phyloP scores from a whole-genome alignment of 2,797 vertebrate genomes.

The Chelmon rostratus region DNA sequence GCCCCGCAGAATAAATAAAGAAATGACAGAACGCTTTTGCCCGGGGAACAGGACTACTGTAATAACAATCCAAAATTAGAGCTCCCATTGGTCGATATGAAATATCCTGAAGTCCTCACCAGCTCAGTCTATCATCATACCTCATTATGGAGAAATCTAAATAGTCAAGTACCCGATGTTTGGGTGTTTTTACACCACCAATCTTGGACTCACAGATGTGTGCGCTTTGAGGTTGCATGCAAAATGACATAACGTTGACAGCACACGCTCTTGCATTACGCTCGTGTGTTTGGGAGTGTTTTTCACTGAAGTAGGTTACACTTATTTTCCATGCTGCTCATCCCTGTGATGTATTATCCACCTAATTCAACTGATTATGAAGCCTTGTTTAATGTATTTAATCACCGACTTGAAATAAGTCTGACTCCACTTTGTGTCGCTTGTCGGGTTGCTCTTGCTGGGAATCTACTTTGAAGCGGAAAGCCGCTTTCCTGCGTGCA shows the following conservation, averaged over 20 bases:
- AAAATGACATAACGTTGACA: slow-evolving; percentile 79
- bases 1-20: slow-evolving; percentile 70
- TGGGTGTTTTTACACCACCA: slow-evolving; percentile 68
- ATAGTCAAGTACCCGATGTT: slow-evolving; percentile 67
- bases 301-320: slow-evolving; percentile 64
- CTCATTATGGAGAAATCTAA: slow-evolving; percentile 82
- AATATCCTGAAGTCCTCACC: slow-evolving; percentile 39
- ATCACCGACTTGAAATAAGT: slow-evolving; percentile 66
- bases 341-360: slow-evolving; percentile 73
- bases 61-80: slow-evolving; percentile 50
- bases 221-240: slow-evolving; percentile 70
- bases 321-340: slow-evolving; percentile 80
- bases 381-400: slow-evolving; percentile 65
- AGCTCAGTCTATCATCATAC: slow-evolving; percentile 66
- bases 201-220: slow-evolving; percentile 74
- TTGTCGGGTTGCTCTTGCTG: slow-evolving; percentile 18
- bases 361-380: slow-evolving; percentile 70
- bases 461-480: slow-evolving; percentile 51
- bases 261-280: slow-evolving; percentile 57
- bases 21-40: slow-evolving; percentile 48
- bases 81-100: slow-evolving; percentile 58
- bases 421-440: slow-evolving; percentile 60
- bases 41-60: slow-evolving; percentile 48
- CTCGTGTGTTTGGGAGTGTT: slow-evolving; percentile 61
- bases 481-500: slow-evolving; percentile 48